Base-by-base conservation (phyloP, 2,797 vertebrate species). In the Triplophysa yarkandensis region DNA sequence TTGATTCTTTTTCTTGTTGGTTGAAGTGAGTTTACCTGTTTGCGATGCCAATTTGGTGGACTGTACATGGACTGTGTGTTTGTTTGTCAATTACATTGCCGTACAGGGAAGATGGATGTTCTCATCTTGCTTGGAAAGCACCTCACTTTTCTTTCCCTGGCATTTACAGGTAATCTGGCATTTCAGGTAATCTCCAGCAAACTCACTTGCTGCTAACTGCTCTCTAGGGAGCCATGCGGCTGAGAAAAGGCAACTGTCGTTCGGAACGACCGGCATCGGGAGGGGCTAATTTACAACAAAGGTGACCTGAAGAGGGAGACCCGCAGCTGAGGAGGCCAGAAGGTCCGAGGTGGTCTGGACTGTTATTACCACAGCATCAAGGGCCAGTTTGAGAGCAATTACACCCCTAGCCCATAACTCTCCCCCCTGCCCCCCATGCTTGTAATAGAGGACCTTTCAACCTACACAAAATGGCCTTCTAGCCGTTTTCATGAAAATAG, bases 381-480 rank as follows among this genome's bases (percentile, higher is more conserved):
- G 76, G 80, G 84, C 82, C 79, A 83, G 82, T 86, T 87, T 84
- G 78, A 82, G 82, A 79, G 82, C 87, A 84, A 88, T 91, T 86
- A 86, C 83, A 82, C 71, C 74, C 71, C 73, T 76, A 71, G 77
- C 60, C 65, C 75, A 78, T 83, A 83, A 83, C 81, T 86, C 77
- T 83, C 65, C 67, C 65, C 50, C 78, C 76, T 78, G 70, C 80
- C 68, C 70, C 71, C 67, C 69, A 71, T 61, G 72, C 57, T 72
- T 83, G 84, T 87, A 86, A 88, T 85, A 76, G 81, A 62, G 67
- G 80, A 87, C 83, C 86, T 88, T 87, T 87, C 81, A 85, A 83
- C 85, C 78, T 68, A 60, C 76, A 83, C 80, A 84, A 85, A 85
- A 90, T 86, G 82, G 85, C 77, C 43, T 71, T 78, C 73, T 77